Evolutionary conservation across 2,888 invertebrate genomes (phyloP).

Genomic region (Baccha elongata): DNA sequence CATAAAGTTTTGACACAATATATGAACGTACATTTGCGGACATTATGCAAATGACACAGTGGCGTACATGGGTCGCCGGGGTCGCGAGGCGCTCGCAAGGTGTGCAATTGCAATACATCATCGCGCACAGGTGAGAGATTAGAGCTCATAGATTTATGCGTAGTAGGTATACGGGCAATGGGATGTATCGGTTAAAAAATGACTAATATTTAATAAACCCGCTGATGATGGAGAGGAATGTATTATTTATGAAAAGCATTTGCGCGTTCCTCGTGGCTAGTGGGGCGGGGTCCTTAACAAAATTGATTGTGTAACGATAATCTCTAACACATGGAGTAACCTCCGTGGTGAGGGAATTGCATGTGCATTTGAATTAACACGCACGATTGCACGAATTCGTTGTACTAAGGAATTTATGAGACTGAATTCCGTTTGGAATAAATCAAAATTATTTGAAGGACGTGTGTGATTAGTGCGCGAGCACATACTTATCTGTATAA

Average conservation of each 20-base stretch:
- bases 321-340: slow-evolving; percentile 64
- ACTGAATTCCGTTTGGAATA: slow-evolving; percentile 76
- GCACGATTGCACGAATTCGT: slow-evolving; percentile 64
- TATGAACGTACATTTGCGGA: slow-evolving; percentile 66
- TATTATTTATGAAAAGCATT: slow-evolving; percentile 60
- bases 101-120: slow-evolving; percentile 73
- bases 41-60: slow-evolving; percentile 73
- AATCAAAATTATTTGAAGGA: slow-evolving; percentile 75
- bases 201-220: slow-evolving; percentile 72
- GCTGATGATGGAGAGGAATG: slow-evolving; percentile 62
- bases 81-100: slow-evolving; percentile 66
- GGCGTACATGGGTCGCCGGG: slow-evolving; percentile 64
- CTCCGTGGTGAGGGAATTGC: slow-evolving; percentile 35
- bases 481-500: background rate
- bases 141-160: slow-evolving; percentile 68
- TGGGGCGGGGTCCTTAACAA: slow-evolving; percentile 33
- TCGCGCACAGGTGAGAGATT: slow-evolving; percentile 56
- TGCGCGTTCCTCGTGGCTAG: slow-evolving; percentile 13
- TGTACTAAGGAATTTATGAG: slow-evolving; percentile 75
- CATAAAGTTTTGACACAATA: slow-evolving; percentile 60
- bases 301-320: slow-evolving; percentile 73
- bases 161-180: slow-evolving; percentile 28
- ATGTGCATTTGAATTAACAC: slow-evolving; percentile 64
- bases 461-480: slow-evolving; percentile 45
- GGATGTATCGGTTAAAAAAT: slow-evolving; percentile 57